These are phyloP conservation scores for Pseudopleuronectes americanus DNA, from an alignment of 2,797 vertebrate species.

Conservation along the genomic window DNA sequence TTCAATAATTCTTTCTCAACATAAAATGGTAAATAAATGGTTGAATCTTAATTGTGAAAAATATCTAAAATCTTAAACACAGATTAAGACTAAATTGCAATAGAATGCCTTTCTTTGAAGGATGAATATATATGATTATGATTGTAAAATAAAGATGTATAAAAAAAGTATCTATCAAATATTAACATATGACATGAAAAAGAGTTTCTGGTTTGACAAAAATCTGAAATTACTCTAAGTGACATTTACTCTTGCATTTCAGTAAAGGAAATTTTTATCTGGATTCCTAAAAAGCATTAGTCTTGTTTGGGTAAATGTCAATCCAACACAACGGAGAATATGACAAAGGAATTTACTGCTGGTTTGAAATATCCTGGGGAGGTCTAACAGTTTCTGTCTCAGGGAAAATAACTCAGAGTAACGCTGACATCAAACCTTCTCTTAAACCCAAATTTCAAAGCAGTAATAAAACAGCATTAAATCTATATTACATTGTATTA, in stretches of 20 bases:
- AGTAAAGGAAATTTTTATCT: not conserved
- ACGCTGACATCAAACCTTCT: conserved; percentile 5
- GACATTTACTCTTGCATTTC: not conserved
- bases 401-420: too few relatives aligned
- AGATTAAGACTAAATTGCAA: not conserved
- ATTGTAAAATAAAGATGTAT: not conserved
- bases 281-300: not conserved
- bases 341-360: not conserved
- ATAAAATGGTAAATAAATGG: too few relatives aligned
- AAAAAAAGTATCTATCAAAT: not conserved
- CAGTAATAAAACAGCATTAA: not conserved
- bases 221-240: not conserved
- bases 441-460: conserved; percentile 11
- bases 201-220: not conserved
- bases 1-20: too few relatives aligned
- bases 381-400: not conserved
- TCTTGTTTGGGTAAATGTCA: not conserved
- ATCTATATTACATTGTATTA: not conserved
- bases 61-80: too few relatives aligned
- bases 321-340: not conserved
- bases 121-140: not conserved
- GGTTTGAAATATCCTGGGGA: conserved; percentile 19
- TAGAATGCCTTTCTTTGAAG: not conserved
- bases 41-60: too few relatives aligned
- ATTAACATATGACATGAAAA: not conserved